These are phyloP conservation scores for Lamproptera curius DNA, from an alignment of 2,888 invertebrate species.

Conservation along the genomic window DNA sequence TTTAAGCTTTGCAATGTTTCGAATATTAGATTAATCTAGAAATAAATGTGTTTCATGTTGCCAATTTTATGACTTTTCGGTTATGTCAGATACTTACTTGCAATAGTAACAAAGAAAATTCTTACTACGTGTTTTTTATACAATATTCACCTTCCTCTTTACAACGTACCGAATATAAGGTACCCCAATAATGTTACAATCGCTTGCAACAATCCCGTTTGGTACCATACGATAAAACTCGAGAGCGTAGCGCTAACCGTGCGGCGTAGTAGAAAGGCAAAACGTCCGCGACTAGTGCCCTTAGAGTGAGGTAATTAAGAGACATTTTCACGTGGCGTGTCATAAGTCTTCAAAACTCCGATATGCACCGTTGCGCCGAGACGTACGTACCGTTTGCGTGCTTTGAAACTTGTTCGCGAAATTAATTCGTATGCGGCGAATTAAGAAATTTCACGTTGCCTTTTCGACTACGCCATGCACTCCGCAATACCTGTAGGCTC, in stretches of 20 bases:
- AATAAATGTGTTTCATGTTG: no score
- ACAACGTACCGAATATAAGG: no score
- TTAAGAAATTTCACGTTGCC: constrained; percentile 44
- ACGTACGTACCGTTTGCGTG: constrained; percentile 44
- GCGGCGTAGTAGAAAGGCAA: constrained; percentile 40
- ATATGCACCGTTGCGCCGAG: constrained; percentile 48
- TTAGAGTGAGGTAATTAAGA: constrained; percentile 66
- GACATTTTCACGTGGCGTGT: constrained; percentile 65
- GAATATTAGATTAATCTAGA: no score
- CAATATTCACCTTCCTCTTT: no score
- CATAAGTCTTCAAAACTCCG: constrained; percentile 50
- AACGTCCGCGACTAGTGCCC: constrained; percentile 57
- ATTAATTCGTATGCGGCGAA: constrained; percentile 59
- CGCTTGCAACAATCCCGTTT: no score
- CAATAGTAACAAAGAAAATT: no score
- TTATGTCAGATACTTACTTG: no score
- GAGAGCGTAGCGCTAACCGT: constrained; percentile 49
- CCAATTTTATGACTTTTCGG: no score
- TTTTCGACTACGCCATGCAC: constrained; percentile 21
- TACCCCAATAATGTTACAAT: no score
- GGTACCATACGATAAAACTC: constrained; percentile 39
- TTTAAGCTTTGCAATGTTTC: no score
- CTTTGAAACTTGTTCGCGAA: constrained; percentile 53
- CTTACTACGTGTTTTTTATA: no score
- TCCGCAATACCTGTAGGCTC: constrained; percentile 11